phyloP scores from a whole-genome alignment of 2,797 vertebrate genomes.

The Picus viridis region DNA sequence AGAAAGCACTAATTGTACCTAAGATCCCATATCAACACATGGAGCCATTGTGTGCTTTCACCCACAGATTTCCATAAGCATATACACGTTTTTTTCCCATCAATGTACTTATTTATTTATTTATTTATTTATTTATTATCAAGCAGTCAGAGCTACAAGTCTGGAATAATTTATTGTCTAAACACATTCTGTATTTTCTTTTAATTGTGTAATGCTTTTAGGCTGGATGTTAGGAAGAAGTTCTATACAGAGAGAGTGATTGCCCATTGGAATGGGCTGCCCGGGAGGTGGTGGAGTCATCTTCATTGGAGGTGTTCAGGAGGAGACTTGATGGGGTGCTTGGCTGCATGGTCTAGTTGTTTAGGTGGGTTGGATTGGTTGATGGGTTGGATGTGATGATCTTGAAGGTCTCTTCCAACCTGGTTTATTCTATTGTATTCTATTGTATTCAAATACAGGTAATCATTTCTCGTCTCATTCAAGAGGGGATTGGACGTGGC shows the following conservation, averaged over 20 bases:
- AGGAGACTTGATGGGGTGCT: too few species aligned
- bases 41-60: not conserved
- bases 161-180: not conserved
- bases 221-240: too few species aligned
- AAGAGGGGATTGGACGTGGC: too few species aligned
- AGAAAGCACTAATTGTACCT: constrained; percentile 27
- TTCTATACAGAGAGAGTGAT: too few species aligned
- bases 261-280: too few species aligned
- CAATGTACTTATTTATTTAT: not conserved
- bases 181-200: not conserved
- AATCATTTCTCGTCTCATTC: not conserved
- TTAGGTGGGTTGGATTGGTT: too few species aligned
- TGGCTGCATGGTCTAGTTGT: too few species aligned
- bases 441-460: not conserved
- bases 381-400: too few species aligned
- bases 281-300: too few species aligned
- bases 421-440: too few species aligned
- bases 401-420: too few species aligned
- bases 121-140: not conserved
- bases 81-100: not conserved
- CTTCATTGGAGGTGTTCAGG: too few species aligned
- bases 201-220: not conserved
- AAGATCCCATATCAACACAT: not conserved
- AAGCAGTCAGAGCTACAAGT: not conserved
- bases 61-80: not conserved